Conservation (phyloP, 2,888 invertebrate species). For the Drosophila suboccidentalis region DNA sequence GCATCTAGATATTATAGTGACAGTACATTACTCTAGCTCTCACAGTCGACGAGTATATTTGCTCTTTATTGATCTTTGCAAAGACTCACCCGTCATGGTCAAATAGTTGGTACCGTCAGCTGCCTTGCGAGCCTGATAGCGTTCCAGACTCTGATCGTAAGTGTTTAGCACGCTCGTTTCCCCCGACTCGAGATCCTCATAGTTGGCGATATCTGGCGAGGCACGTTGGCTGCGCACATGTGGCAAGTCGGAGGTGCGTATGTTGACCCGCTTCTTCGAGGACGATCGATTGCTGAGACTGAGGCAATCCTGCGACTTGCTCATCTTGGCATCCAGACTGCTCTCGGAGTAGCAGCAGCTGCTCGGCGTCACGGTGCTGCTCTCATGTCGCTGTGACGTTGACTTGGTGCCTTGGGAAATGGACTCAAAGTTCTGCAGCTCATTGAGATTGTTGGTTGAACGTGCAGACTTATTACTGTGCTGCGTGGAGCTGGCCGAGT, state of each 20-base stretch:
- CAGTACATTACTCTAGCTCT: no score
- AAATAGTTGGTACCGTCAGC: constrained; percentile 87
- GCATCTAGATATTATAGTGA: no score
- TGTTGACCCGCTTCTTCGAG: constrained; percentile 89
- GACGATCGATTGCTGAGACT: constrained; percentile 86
- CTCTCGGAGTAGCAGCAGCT: constrained; percentile 85
- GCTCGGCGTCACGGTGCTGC: constrained; percentile 85
- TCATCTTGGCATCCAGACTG: constrained; percentile 84
- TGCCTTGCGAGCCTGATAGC: constrained; percentile 87
- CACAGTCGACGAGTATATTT: not conserved
- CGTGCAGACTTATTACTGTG: constrained; percentile 75
- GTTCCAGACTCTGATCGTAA: constrained; percentile 86
- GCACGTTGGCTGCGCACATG: constrained; percentile 84
- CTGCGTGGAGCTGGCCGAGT: constrained; percentile 68
- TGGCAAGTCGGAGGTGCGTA: constrained; percentile 87
- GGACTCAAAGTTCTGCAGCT: constrained; percentile 84
- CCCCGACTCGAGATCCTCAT: constrained; percentile 85
- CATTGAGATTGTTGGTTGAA: constrained; percentile 86
- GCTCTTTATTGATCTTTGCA: not conserved
- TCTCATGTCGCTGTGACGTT: constrained; percentile 82
- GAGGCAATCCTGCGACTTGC: constrained; percentile 86
- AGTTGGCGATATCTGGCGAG: constrained; percentile 82
- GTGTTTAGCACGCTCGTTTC: constrained; percentile 84
- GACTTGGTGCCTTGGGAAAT: constrained; percentile 82
- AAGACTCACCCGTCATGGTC: constrained; percentile 87